Evolutionary conservation across 2,797 vertebrate genomes (phyloP).

Genomic region (Brotula barbata): DNA sequence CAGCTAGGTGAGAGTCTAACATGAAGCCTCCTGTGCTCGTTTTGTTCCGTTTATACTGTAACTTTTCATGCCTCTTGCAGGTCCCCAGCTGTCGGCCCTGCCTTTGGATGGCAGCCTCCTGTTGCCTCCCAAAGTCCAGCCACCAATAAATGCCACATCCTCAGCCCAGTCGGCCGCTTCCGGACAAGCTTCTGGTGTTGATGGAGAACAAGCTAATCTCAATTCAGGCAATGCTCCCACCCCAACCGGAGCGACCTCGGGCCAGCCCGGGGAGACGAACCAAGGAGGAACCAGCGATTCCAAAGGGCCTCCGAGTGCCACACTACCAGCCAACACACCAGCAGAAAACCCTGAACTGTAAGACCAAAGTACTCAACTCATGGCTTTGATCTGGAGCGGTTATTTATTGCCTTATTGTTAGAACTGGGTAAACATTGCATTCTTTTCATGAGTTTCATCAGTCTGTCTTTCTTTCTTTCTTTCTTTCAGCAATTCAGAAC

Average conservation of each 20-base stretch:
- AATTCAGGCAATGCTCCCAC: constrained; percentile 74
- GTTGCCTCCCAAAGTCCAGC: constrained; percentile 86
- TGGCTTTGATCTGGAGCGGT: no score
- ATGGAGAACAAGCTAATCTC: constrained; percentile 70
- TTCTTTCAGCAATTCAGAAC: constrained; percentile 70
- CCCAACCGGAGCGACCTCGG: constrained; percentile 67
- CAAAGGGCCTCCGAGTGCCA: constrained; percentile 75
- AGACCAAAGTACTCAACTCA: constrained; percentile 26
- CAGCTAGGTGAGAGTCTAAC: constrained; percentile 84
- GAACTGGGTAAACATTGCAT: no score
- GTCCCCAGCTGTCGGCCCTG: constrained; percentile 89
- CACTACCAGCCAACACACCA: constrained; percentile 66
- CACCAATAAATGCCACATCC: constrained; percentile 54
- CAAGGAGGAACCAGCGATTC: constrained; percentile 76
- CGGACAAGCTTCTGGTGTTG: constrained; percentile 71
- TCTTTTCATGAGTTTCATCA: background rate
- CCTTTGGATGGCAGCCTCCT: constrained; percentile 90
- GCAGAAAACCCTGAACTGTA: constrained; percentile 76
- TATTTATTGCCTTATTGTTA: no score
- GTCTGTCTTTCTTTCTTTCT: background rate
- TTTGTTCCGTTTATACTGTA: background rate
- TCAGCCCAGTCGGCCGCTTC: constrained; percentile 61
- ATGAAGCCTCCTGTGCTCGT: background rate
- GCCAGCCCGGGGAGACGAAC: constrained; percentile 78
- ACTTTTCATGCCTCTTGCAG: constrained; percentile 61